These are phyloP conservation scores for Petaurus breviceps DNA, from an alignment of 2,113 vertebrate genomes.

Conservation along the genomic window DNA sequence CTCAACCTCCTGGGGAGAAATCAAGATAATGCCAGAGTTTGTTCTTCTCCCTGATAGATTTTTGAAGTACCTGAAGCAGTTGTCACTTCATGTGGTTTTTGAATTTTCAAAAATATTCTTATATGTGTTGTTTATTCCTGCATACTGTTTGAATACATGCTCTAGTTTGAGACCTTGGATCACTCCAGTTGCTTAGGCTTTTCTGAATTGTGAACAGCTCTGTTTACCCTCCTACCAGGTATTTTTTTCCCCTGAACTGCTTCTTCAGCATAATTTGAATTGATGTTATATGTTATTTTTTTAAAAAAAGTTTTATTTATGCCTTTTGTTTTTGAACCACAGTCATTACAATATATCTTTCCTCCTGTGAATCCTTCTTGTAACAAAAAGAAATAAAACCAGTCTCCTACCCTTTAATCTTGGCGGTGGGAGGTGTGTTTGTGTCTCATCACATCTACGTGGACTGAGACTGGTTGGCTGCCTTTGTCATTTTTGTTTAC, in stretches of 20 bases:
- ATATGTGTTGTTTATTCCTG: not conserved
- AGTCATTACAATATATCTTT: not conserved
- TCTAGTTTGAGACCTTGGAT: slow-evolving; percentile 44
- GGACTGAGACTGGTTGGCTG: not conserved
- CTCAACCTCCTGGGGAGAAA: not conserved
- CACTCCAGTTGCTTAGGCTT: slow-evolving; percentile 42
- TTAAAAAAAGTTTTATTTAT: not conserved
- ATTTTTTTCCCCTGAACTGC: slow-evolving; percentile 54
- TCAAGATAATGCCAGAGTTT: not conserved
- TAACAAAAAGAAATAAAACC: not conserved
- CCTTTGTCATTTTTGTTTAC: not conserved
- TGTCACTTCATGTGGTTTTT: not conserved
- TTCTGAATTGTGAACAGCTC: slow-evolving; percentile 51
- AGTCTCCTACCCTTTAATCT: not conserved
- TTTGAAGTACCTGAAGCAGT: not conserved
- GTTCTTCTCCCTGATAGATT: slow-evolving; percentile 31
- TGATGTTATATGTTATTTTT: not conserved
- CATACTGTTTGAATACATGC: slow-evolving; percentile 62
- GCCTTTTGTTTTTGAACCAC: not conserved
- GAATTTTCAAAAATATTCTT: not conserved
- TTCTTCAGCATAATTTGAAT: not conserved
- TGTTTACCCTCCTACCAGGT: slow-evolving; percentile 47
- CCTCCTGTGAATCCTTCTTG: not conserved
- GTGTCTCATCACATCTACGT: not conserved
- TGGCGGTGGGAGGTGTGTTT: not conserved